Conservation (phyloP, 1,140 invertebrate genomes). For the Ceratina japonica region DNA sequence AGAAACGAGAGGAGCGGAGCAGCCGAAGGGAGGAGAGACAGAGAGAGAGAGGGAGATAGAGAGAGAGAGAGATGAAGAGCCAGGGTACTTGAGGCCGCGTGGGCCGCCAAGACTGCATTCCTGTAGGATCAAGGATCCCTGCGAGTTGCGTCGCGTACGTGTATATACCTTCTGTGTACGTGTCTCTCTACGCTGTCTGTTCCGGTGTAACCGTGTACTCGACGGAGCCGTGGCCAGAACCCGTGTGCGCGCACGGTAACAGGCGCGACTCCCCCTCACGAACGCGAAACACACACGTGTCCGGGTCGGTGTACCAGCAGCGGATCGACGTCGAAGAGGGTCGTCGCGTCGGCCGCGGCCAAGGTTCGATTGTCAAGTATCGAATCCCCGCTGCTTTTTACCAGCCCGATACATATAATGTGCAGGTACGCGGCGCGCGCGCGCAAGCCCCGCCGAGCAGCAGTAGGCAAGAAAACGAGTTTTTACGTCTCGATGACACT, state of each 20-base stretch:
- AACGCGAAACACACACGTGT: background rate
- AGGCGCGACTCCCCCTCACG: constrained; percentile 21
- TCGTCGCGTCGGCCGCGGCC: constrained; percentile 28
- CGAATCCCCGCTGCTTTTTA: constrained; percentile 51
- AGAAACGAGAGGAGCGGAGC: constrained; percentile 47
- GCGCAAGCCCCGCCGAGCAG: background rate
- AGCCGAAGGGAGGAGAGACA: constrained; percentile 2
- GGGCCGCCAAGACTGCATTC: constrained; percentile 75
- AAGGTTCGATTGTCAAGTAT: constrained; percentile 56
- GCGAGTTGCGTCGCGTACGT: constrained; percentile 58
- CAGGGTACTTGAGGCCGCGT: constrained; percentile 70
- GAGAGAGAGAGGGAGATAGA: no score
- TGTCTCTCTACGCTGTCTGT: constrained; percentile 19
- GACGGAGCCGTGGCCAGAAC: background rate
- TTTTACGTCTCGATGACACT: constrained; percentile 53
- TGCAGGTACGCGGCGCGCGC: background rate
- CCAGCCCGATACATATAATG: constrained; percentile 6
- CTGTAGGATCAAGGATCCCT: constrained; percentile 77
- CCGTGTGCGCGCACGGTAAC: constrained; percentile 1
- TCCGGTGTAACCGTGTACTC: constrained; percentile 9
- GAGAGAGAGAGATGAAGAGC: constrained; percentile 40
- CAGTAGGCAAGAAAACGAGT: constrained; percentile 40
- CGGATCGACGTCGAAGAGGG: constrained; percentile 4
- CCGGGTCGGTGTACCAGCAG: background rate
- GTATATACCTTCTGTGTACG: constrained; percentile 42